Evolutionary conservation across 2,113 vertebrate species (phyloP).

Genomic region (Lathamus discolor): DNA sequence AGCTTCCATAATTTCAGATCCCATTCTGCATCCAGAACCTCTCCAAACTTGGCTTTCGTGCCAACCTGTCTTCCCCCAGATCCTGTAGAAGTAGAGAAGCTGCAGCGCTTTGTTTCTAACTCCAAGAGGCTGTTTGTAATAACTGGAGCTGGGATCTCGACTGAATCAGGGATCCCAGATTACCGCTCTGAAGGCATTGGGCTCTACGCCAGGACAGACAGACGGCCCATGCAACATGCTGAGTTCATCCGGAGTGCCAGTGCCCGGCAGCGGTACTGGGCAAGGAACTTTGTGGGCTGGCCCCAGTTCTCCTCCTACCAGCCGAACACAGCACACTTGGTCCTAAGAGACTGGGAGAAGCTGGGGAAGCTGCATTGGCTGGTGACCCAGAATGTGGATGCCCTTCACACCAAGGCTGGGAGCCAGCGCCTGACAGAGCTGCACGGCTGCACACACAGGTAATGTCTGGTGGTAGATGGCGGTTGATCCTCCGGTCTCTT

Average conservation of each 20-base stretch:
- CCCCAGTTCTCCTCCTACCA: conserved; percentile 87
- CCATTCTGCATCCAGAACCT: not conserved
- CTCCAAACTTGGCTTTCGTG: conserved; percentile 74
- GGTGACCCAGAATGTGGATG: conserved; percentile 96
- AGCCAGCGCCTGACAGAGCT: conserved; percentile 87
- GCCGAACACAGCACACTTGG: conserved; percentile 86
- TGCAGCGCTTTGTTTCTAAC: conserved; percentile 83
- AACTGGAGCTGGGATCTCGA: conserved; percentile 92
- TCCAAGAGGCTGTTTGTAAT: conserved; percentile 86
- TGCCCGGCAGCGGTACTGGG: conserved; percentile 93
- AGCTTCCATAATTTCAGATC: not conserved
- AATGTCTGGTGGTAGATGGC: not conserved
- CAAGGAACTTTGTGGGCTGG: conserved; percentile 95
- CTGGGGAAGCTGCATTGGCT: conserved; percentile 89
- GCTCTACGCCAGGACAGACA: conserved; percentile 87
- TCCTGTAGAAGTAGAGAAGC: conserved; percentile 72
- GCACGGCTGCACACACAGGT: conserved; percentile 93
- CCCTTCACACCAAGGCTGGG: conserved; percentile 91
- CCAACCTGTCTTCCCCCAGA: conserved; percentile 82
- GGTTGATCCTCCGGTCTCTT: not conserved
- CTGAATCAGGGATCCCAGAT: conserved; percentile 95
- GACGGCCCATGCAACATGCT: conserved; percentile 84
- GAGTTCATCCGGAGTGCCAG: conserved; percentile 85
- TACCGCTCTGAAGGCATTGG: conserved; percentile 93
- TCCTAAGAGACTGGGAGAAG: conserved; percentile 84